These are phyloP conservation scores for Abramis brama DNA, from an alignment of 2,113 vertebrate species.

Conservation along the genomic window DNA sequence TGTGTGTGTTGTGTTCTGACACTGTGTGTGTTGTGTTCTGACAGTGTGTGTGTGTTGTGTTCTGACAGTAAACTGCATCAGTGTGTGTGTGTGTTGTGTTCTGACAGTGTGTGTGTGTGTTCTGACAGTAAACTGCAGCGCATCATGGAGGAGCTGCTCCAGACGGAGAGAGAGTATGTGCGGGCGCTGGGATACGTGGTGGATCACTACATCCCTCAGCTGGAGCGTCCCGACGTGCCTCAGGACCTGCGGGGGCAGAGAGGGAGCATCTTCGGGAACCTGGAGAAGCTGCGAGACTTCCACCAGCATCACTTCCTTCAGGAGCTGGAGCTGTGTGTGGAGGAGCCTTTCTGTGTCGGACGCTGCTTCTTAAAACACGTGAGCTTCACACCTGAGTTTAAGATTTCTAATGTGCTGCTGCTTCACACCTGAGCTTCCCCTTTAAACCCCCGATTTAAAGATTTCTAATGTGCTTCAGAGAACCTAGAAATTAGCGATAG, in stretches of 20 bases:
- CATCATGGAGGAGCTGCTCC: conserved; percentile 77
- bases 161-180: conserved; percentile 78
- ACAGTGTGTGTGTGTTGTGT: too few relatives aligned
- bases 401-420: background rate
- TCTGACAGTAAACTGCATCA: too few relatives aligned
- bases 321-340: conserved; percentile 73
- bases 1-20: background rate
- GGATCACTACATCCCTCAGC: conserved; percentile 76
- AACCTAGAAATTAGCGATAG: background rate
- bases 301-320: conserved; percentile 75
- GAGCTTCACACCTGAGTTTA: conserved; percentile 40
- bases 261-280: conserved; percentile 78
- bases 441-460: background rate
- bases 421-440: background rate
- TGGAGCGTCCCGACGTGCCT: conserved; percentile 77
- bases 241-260: conserved; percentile 79
- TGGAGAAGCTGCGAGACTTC: conserved; percentile 81
- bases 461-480: background rate
- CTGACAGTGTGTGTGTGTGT: background rate
- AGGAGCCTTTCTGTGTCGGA: conserved; percentile 74
- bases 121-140: conserved; percentile 69
- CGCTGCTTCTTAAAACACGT: conserved; percentile 78
- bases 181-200: conserved; percentile 75
- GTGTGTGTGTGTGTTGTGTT: too few relatives aligned
- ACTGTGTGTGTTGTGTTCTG: conserved; percentile 41